phyloP scores from a whole-genome alignment of 2,797 vertebrate genomes.

The Microcaecilia unicolor region DNA sequence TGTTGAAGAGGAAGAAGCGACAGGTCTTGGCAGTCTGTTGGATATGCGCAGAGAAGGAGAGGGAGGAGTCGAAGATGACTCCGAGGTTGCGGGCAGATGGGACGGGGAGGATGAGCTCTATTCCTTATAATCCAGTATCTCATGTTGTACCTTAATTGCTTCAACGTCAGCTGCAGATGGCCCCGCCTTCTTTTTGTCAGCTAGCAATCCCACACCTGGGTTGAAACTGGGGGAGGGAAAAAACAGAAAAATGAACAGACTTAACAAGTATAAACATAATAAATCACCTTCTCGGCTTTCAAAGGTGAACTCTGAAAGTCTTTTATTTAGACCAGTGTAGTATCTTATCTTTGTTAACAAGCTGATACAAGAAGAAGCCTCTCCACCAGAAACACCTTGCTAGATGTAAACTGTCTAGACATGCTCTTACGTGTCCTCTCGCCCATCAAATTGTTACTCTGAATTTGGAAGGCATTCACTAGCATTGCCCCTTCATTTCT shows the following conservation, averaged over 20 bases:
- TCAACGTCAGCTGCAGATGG: conserved; percentile 86
- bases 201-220: conserved; percentile 74
- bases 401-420: background rate
- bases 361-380: conserved; percentile 73
- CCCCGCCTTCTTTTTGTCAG: conserved; percentile 80
- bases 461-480: no score
- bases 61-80: no score
- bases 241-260: background rate
- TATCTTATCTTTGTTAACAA: conserved; percentile 92
- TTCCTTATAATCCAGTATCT: no score
- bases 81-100: no score
- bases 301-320: conserved; percentile 52
- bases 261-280: conserved; percentile 1
- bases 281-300: conserved; percentile 56
- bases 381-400: conserved; percentile 72
- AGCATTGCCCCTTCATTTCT: no score
- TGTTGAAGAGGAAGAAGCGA: no score
- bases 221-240: conserved; percentile 62
- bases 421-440: no score
- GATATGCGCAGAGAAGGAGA: no score
- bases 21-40: no score
- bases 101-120: no score
- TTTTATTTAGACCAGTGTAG: conserved; percentile 70
- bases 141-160: conserved; percentile 97
- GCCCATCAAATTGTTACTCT: no score